These are phyloP conservation scores for Onychorhynchus coronatus DNA, from an alignment of 2,113 vertebrate species.

Conservation along the genomic window DNA sequence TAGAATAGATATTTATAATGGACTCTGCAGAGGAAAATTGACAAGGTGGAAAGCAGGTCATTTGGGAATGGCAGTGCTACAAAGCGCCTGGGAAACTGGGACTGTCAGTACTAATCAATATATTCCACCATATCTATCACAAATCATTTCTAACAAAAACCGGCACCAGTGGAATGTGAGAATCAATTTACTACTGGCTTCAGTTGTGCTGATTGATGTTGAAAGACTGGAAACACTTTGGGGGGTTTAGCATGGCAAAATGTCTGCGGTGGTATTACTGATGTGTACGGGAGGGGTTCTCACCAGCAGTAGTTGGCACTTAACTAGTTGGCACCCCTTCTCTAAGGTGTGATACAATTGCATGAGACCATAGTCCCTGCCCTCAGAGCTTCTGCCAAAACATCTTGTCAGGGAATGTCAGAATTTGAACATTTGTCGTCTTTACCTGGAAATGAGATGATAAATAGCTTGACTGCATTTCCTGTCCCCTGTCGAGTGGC, in stretches of 20 bases:
- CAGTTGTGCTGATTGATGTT: slow-evolving; percentile 32
- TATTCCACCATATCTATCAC: slow-evolving; percentile 57
- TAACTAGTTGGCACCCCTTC: not conserved
- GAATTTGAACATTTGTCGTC: not conserved
- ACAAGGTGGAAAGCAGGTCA: slow-evolving; percentile 65
- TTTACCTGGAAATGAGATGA: not conserved
- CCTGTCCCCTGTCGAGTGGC: not conserved
- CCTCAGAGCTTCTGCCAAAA: not conserved
- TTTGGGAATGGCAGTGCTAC: slow-evolving; percentile 13
- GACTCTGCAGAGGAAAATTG: slow-evolving; percentile 45
- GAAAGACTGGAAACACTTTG: slow-evolving; percentile 47
- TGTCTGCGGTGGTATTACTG: not conserved
- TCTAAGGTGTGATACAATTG: not conserved
- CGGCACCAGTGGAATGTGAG: slow-evolving; percentile 27
- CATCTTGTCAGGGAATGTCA: not conserved
- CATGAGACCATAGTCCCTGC: not conserved
- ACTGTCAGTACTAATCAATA: slow-evolving; percentile 68
- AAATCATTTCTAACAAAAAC: slow-evolving; percentile 59
- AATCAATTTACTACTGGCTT: slow-evolving; percentile 50
- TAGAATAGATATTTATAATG: slow-evolving; percentile 45
- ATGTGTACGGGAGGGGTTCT: not conserved
- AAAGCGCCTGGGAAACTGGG: slow-evolving; percentile 54
- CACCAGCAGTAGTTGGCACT: not conserved
- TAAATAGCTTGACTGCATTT: not conserved
- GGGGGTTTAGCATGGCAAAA: not conserved